These are phyloP conservation scores for Phymastichus coffea DNA, from an alignment of 1,140 invertebrate genomes.

Conservation along the genomic window DNA sequence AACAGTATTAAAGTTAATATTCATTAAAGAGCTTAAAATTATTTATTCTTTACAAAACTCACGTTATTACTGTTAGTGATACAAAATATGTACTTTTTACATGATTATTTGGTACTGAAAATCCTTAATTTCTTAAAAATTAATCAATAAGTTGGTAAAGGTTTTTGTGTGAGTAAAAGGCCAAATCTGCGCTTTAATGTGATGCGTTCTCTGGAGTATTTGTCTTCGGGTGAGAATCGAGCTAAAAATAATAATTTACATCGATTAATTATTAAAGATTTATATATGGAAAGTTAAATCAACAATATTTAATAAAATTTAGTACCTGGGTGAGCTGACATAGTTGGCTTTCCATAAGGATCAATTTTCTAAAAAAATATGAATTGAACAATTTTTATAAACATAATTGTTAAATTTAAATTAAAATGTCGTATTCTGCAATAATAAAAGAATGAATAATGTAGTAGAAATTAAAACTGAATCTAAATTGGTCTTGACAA, in stretches of 20 bases:
- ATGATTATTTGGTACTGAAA: no score
- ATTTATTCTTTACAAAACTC: no score
- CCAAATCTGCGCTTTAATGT: constrained; percentile 89
- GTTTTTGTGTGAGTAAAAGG: constrained; percentile 83
- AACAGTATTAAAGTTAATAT: no score
- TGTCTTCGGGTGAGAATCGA: constrained; percentile 93
- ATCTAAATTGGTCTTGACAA: no score
- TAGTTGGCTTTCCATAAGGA: constrained; percentile 74
- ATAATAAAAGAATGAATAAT: no score
- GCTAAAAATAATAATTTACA: constrained; percentile 60
- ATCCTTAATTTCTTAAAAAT: no score
- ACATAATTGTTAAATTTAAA: constrained; percentile 8
- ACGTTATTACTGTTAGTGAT: no score
- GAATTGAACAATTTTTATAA: constrained; percentile 7
- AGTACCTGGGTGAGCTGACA: constrained; percentile 86
- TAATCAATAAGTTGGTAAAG: constrained; percentile 70
- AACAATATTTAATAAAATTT: constrained; percentile 20
- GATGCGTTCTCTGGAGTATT: constrained; percentile 87
- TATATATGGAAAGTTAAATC: constrained; percentile 1
- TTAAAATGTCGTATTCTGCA: no score
- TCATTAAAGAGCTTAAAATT: no score
- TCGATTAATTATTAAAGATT: not conserved
- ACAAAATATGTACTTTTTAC: no score
- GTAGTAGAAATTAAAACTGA: no score
- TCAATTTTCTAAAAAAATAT: constrained; percentile 65